phyloP scores from a whole-genome alignment of 1,140 invertebrate species.

The Drosophila persimilis region DNA sequence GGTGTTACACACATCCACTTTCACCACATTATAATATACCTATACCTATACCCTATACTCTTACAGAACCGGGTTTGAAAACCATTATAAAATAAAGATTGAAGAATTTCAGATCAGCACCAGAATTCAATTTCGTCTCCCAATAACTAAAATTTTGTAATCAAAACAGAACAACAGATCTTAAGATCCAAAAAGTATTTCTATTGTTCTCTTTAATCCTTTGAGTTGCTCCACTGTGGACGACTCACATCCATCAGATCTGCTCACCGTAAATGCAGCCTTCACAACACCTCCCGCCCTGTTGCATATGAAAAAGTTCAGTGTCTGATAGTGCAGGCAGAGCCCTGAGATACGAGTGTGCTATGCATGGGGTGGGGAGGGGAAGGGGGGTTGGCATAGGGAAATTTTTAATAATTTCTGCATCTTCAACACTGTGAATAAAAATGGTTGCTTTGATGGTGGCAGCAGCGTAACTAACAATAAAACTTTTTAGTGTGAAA shows the following conservation, averaged over 20 bases:
- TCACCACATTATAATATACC: too few relatives aligned
- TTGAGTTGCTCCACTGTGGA: slow-evolving; percentile 2
- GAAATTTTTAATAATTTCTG: slow-evolving; percentile 78
- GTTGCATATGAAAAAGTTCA: slow-evolving; percentile 58
- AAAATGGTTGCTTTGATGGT: slow-evolving; percentile 79
- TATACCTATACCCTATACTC: too few relatives aligned
- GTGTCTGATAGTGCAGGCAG: slow-evolving; percentile 50
- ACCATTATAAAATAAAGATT: too few relatives aligned
- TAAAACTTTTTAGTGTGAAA: slow-evolving; percentile 79
- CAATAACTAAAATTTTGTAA: too few relatives aligned
- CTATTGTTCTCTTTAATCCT: not conserved
- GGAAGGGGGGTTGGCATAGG: slow-evolving; percentile 15
- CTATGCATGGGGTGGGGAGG: slow-evolving; percentile 1
- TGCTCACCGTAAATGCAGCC: slow-evolving; percentile 10
- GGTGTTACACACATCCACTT: too few relatives aligned
- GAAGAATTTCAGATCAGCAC: too few relatives aligned
- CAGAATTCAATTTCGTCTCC: too few relatives aligned
- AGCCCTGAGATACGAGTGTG: slow-evolving; percentile 45
- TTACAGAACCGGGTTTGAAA: too few relatives aligned
- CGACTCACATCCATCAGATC: slow-evolving; percentile 39
- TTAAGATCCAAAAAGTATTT: too few relatives aligned
- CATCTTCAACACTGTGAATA: slow-evolving; percentile 79
- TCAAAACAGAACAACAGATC: too few relatives aligned
- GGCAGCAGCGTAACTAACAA: slow-evolving; percentile 70
- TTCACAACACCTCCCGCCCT: slow-evolving; percentile 21